Evolutionary conservation across 2,888 invertebrate genomes (phyloP).

Genomic region (Orchesellides sinensis): DNA sequence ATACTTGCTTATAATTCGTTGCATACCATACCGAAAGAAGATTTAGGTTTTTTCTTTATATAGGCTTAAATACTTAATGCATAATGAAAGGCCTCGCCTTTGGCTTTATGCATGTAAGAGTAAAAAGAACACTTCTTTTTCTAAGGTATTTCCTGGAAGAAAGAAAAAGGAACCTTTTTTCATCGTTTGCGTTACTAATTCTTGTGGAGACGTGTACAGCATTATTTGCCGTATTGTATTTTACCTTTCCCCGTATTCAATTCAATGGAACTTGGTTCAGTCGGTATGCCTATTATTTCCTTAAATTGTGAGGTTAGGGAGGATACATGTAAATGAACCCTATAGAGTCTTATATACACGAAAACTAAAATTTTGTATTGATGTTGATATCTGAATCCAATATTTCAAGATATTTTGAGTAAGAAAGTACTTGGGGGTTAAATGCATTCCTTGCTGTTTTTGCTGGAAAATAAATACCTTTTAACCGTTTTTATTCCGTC

Average conservation of each 20-base stretch:
- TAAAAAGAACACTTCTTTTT: neutral
- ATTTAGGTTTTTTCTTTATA: neutral
- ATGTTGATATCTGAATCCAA: slow-evolving; percentile 2
- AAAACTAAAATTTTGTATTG: too few species aligned
- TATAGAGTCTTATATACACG: too few species aligned
- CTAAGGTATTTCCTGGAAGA: slow-evolving; percentile 24
- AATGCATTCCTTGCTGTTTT: slow-evolving; percentile 27
- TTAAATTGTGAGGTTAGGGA: too few species aligned
- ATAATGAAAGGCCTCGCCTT: neutral
- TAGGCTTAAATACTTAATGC: too few species aligned
- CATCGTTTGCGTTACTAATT: neutral
- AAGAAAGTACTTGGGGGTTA: neutral
- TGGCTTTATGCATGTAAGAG: neutral
- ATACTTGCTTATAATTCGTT: too few species aligned
- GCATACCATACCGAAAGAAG: slow-evolving; percentile 1
- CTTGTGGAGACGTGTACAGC: neutral
- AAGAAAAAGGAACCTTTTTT: slow-evolving; percentile 24
- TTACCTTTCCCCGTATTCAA: neutral
- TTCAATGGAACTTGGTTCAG: too few species aligned
- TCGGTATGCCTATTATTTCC: too few species aligned
- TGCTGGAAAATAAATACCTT: slow-evolving; percentile 13
- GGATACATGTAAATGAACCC: too few species aligned
- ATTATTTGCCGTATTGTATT: neutral
- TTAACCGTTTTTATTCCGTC: neutral
- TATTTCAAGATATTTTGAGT: slow-evolving; percentile 12